Conservation (phyloP, 2,888 invertebrate species). For the Pachycephus smyrnensis region DNA sequence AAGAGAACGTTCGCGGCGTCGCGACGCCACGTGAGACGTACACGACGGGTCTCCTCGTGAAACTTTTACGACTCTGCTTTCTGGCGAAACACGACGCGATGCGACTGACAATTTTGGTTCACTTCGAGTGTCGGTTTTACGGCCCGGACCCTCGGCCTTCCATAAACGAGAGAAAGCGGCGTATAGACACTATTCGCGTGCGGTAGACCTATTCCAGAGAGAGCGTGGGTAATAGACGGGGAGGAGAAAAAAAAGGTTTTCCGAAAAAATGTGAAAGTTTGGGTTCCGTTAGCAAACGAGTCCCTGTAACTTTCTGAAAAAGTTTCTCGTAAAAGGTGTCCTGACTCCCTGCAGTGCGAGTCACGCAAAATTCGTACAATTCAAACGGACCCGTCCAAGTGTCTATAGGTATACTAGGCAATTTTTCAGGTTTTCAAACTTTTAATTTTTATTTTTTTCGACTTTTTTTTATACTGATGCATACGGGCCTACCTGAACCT, state of each 20-base stretch:
- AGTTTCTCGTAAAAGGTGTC: slow-evolving; percentile 44
- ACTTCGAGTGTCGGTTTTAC: slow-evolving; percentile 10
- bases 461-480: background rate
- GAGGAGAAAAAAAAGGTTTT: slow-evolving; percentile 34
- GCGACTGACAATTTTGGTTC: background rate
- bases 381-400: slow-evolving; percentile 20
- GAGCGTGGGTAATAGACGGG: slow-evolving; percentile 16
- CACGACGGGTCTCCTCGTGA: slow-evolving; percentile 15
- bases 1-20: background rate
- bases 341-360: slow-evolving; percentile 49
- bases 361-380: slow-evolving; percentile 48
- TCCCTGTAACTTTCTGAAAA: slow-evolving; percentile 10
- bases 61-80: slow-evolving; percentile 34
- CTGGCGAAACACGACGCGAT: background rate
- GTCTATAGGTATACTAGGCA: background rate
- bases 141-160: slow-evolving; percentile 5
- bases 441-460: background rate
- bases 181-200: background rate
- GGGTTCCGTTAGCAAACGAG: slow-evolving; percentile 22
- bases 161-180: slow-evolving; percentile 10
- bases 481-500: background rate
- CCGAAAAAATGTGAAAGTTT: slow-evolving; percentile 60
- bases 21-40: background rate
- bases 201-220: slow-evolving; percentile 9
- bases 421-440: background rate